A percentile compares a stretch with the other conserved stretches of the same genome.
Conservation (phyloP, 2,888 invertebrate genomes). For the Cantharis nigra region DNA sequence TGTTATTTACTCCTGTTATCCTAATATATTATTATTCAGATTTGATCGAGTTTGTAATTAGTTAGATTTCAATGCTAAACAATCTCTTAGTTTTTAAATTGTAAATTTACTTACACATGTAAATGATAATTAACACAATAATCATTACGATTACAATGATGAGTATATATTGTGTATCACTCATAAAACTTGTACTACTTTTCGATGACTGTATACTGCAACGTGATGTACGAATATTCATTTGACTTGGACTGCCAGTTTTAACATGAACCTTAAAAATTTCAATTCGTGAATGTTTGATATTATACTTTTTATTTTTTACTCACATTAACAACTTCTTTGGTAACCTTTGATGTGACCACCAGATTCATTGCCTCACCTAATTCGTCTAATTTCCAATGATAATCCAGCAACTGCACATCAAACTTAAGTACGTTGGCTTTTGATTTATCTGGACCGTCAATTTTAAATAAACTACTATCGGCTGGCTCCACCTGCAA, state of each 20-base stretch:
- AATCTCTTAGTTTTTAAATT: not conserved
- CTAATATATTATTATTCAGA: too few relatives aligned
- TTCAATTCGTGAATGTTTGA: not conserved
- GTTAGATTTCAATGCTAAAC: too few relatives aligned
- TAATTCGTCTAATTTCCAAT: conserved; percentile 51
- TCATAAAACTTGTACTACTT: not conserved
- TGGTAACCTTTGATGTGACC: conserved; percentile 46
- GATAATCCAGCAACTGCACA: conserved; percentile 50
- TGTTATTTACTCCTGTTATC: too few relatives aligned
- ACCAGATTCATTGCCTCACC: conserved; percentile 49
- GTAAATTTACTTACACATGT: not conserved
- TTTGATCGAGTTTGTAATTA: too few relatives aligned
- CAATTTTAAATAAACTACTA: conserved; percentile 46
- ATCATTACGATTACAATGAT: conserved; percentile 42
- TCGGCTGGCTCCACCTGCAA: conserved; percentile 49
- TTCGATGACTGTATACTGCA: not conserved
- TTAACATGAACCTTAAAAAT: conserved; percentile 32
- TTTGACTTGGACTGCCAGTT: conserved; percentile 32
- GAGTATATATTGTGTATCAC: conserved; percentile 21
- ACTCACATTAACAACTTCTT: conserved; percentile 45
- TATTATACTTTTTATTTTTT: not conserved
- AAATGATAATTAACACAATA: conserved; percentile 46
- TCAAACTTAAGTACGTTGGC: conserved; percentile 39
- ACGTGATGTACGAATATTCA: not conserved
- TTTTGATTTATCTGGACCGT: conserved; percentile 36